Percentiles rank a stretch among this genome's conserved stretches.
These are phyloP conservation scores for Andrena bucephala DNA, from an alignment of 2,888 invertebrate species.

Conservation along the genomic window DNA sequence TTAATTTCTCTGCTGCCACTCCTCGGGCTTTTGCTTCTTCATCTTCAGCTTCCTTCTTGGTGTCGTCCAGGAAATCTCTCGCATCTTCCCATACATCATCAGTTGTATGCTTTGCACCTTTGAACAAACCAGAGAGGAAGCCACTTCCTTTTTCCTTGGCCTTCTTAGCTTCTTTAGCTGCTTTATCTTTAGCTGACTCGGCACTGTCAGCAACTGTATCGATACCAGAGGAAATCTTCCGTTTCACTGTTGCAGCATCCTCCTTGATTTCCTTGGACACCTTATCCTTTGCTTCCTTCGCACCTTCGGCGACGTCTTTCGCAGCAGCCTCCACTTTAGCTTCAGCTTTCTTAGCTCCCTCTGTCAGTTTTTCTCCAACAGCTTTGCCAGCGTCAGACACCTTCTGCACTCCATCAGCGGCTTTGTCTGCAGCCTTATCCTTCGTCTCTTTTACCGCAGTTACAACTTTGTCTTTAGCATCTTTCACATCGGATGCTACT, in stretches of 20 bases:
- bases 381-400: slow-evolving; percentile 22
- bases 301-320: neutral
- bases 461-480: slow-evolving; percentile 44
- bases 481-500: neutral
- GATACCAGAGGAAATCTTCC: slow-evolving; percentile 34
- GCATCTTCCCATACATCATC: slow-evolving; percentile 66
- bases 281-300: slow-evolving; percentile 76
- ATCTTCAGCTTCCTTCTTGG: slow-evolving; percentile 68
- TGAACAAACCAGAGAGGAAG: slow-evolving; percentile 46
- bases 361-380: neutral
- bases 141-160: slow-evolving; percentile 40
- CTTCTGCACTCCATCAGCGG: neutral
- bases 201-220: slow-evolving; percentile 10
- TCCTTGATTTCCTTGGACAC: slow-evolving; percentile 69
- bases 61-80: slow-evolving; percentile 72
- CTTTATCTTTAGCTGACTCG: slow-evolving; percentile 27
- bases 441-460: slow-evolving; percentile 8
- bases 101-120: slow-evolving; percentile 26
- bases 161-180: slow-evolving; percentile 44
- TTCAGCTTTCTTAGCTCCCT: neutral
- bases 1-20: slow-evolving; percentile 1
- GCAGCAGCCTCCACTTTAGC: neutral
- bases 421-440: slow-evolving; percentile 16
- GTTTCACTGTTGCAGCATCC: slow-evolving; percentile 67
- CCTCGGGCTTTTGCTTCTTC: slow-evolving; percentile 65